Base-by-base conservation (phyloP, 2,113 vertebrate species). In the Physeter macrocephalus region DNA sequence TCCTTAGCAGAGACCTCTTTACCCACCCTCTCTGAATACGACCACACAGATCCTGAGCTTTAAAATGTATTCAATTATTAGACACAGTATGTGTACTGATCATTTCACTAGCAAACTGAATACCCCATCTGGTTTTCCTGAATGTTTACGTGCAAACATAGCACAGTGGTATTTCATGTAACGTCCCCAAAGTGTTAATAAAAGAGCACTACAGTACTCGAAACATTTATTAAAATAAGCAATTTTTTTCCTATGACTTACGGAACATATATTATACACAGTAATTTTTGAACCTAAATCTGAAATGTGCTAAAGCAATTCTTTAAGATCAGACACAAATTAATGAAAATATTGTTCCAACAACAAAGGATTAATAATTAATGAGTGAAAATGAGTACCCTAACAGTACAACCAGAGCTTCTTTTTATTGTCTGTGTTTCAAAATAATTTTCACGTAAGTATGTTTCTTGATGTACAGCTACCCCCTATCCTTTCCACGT, bases 281-380 rank as follows among this genome's bases (percentile, higher is more conserved):
- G 74, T 93, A 88, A 34, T 88, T 69, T 83, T 27, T 89, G 49
- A 92, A 86, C 25, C 57, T 92, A 81, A 82, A 64, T 83, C 81
- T 85, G 11, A 57, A 95, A 97, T 93, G 84, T 49, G 66, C 90
- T 96, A 83, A 98, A 93, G 34, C 20, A 93, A 82, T 96, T 88
- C 57, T 98, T 97, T 90, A 93, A 97, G 36, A 96, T 69, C 81
- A 86, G 96, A 67, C 25, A 90, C 1, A 10, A 98, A 97, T 88
- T 97, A 94, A 94, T 67, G 71, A 20, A 46, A 96, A 61, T 82
- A 94, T 27, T 90, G 84, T 96, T 98, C 85, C 92, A 98, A 95
- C 18, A 96, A 94, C 15, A 98, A 95, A 92, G 95, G 77, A 97
- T 96, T 96, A 98, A 97, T 93, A 95, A 97, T 97, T 98, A 96